phyloP scores from a whole-genome alignment of 1,140 invertebrate genomes.

The Pseudachorutes palmiensis region DNA sequence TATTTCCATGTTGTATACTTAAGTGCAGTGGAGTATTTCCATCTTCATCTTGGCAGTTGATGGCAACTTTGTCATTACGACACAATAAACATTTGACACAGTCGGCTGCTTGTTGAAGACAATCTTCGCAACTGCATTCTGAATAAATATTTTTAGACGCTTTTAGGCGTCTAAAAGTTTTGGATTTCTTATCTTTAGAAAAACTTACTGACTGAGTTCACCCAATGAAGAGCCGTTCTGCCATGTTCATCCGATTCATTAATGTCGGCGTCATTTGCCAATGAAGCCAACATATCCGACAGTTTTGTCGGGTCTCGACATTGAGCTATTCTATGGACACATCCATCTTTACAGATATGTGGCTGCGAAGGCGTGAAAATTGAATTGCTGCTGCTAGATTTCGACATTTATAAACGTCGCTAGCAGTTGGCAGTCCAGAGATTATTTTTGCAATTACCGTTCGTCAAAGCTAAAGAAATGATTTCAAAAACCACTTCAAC shows the following conservation, averaged over 20 bases:
- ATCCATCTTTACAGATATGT: neutral
- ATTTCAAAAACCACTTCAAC: too few species aligned
- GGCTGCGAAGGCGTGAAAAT: neutral
- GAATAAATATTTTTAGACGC: constrained; percentile 7
- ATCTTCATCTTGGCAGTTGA: constrained; percentile 25
- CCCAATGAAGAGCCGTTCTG: constrained; percentile 25
- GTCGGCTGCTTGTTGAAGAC: constrained; percentile 23
- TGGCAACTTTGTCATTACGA: constrained; percentile 1
- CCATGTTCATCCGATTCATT: constrained; percentile 27
- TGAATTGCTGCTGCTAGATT: too few species aligned
- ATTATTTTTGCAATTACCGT: too few species aligned
- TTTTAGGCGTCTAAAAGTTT: constrained; percentile 4
- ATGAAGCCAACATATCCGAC: neutral
- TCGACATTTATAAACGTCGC: too few species aligned
- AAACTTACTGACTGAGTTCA: constrained; percentile 17
- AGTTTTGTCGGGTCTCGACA: neutral
- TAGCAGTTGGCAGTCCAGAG: too few species aligned
- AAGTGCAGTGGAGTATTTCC: constrained; percentile 31
- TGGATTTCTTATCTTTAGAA: neutral
- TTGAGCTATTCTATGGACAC: neutral
- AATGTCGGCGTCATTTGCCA: constrained; percentile 15
- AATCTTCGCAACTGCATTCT: constrained; percentile 32
- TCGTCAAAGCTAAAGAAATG: too few species aligned
- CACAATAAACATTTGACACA: constrained; percentile 26
- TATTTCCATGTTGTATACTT: constrained; percentile 17